These are phyloP conservation scores for Rachycentron canadum DNA, from an alignment of 2,797 vertebrate species.

Conservation along the genomic window DNA sequence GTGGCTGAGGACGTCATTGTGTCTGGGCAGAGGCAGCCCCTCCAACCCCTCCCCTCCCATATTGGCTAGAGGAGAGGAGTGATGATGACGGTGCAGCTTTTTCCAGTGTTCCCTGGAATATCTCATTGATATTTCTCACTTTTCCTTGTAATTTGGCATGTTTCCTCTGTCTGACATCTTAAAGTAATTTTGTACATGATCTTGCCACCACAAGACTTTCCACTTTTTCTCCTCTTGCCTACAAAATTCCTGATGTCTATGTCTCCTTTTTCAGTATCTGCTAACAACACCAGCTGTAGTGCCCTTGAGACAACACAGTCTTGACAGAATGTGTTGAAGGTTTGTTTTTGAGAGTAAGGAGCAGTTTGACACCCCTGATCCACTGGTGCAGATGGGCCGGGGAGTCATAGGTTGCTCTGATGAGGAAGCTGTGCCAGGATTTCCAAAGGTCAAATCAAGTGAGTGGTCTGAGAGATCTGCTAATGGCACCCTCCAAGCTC, in stretches of 20 bases:
- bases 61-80: conserved; percentile 14
- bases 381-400: conserved; percentile 9
- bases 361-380: conserved; percentile 11
- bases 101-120: conserved; percentile 5
- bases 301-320: conserved; percentile 16
- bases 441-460: conserved; percentile 60
- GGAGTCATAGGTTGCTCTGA: conserved; percentile 29
- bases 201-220: background rate
- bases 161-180: conserved; percentile 16
- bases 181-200: conserved; percentile 9
- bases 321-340: conserved; percentile 19
- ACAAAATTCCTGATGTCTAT: conserved; percentile 6
- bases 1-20: conserved; percentile 1
- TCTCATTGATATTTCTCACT: background rate
- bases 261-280: conserved; percentile 1
- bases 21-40: background rate
- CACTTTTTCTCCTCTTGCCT: background rate
- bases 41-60: background rate
- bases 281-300: background rate
- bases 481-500: conserved; percentile 37
- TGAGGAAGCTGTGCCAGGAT: conserved; percentile 45
- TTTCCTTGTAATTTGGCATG: background rate
- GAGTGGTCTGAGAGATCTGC: conserved; percentile 55
- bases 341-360: conserved; percentile 20
- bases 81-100: conserved; percentile 25